Conservation (phyloP, 2,888 invertebrate species). For the Acanthacorydalis orientalis region DNA sequence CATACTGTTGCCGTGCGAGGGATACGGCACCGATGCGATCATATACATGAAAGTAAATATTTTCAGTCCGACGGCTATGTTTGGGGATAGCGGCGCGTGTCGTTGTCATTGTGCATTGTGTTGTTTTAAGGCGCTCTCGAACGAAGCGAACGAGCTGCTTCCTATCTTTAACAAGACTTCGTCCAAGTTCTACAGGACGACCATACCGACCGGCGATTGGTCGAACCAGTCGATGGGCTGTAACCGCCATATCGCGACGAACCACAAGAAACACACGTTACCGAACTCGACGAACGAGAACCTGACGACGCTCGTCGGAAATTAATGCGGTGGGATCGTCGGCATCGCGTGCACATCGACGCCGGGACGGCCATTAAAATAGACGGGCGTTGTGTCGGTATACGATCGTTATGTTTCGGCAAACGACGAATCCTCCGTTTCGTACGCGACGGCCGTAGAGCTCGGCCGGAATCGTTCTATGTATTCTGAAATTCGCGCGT, state of each 20-base stretch:
- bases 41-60: slow-evolving; percentile 83
- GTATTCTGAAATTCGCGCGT: too few species aligned
- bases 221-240: slow-evolving; percentile 43
- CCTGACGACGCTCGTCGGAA: slow-evolving; percentile 13
- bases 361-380: too few species aligned
- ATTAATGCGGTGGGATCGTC: too few species aligned
- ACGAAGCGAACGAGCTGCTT: slow-evolving; percentile 92
- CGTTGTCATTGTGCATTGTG: neutral
- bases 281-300: slow-evolving; percentile 23
- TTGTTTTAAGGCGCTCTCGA: slow-evolving; percentile 60
- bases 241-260: slow-evolving; percentile 19
- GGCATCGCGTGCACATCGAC: too few species aligned
- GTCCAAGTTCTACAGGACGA: slow-evolving; percentile 71
- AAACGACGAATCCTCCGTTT: too few species aligned
- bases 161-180: slow-evolving; percentile 97
- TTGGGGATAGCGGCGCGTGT: neutral
- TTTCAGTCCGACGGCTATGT: slow-evolving; percentile 7
- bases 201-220: slow-evolving; percentile 80
- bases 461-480: too few species aligned
- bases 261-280: slow-evolving; percentile 25
- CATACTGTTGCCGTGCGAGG: slow-evolving; percentile 84
- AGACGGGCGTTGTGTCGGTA: too few species aligned
- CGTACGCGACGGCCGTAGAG: too few species aligned
- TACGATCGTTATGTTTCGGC: too few species aligned
- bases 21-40: slow-evolving; percentile 91